These are phyloP conservation scores for Eremophila alpestris DNA, from an alignment of 2,797 vertebrate genomes.

Conservation along the genomic window DNA sequence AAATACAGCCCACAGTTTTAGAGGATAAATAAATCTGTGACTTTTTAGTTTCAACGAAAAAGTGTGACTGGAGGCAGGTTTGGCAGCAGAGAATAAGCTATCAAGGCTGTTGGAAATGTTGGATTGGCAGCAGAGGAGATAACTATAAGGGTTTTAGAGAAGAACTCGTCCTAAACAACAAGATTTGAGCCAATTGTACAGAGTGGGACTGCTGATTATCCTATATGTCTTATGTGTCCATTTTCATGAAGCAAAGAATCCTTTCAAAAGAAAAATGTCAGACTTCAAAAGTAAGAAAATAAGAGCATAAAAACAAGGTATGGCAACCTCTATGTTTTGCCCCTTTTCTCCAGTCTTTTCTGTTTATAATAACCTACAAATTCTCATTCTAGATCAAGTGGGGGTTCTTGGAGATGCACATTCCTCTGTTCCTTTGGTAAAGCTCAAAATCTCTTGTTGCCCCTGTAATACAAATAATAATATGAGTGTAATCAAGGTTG, in stretches of 20 bases:
- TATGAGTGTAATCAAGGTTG: constrained; percentile 40
- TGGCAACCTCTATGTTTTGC: neutral
- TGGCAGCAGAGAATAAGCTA: neutral
- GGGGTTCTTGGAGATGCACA: neutral
- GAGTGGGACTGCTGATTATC: neutral
- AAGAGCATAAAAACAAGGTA: neutral
- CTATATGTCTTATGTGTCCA: neutral
- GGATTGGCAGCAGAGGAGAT: neutral
- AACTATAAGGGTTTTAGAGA: neutral
- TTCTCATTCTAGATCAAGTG: neutral
- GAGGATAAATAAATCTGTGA: constrained; percentile 30
- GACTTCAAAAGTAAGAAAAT: neutral
- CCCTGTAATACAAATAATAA: constrained; percentile 30
- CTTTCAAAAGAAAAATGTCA: neutral
- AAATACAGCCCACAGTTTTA: constrained; percentile 20
- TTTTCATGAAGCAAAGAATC: neutral
- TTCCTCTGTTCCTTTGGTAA: neutral
- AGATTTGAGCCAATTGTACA: neutral
- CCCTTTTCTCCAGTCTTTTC: neutral
- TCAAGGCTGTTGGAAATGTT: neutral
- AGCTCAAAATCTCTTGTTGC: constrained; percentile 23
- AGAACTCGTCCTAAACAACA: neutral
- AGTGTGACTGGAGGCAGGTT: constrained; percentile 2
- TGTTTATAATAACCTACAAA: neutral
- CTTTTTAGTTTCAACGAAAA: neutral